Conservation (phyloP, 1,140 invertebrate species). For the Zaprionus inermis region DNA sequence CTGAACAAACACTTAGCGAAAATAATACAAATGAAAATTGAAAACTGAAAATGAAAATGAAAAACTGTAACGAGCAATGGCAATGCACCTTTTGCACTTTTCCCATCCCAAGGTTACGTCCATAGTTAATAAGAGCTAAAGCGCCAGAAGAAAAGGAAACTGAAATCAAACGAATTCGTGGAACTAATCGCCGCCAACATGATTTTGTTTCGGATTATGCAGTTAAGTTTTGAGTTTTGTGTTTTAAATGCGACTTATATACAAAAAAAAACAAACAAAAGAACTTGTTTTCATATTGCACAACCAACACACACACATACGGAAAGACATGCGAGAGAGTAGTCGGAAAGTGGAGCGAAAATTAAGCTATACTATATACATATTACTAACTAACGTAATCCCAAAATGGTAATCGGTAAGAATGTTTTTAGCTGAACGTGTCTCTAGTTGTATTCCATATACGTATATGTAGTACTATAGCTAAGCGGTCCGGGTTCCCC, state of each 20-base stretch:
- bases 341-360: slow-evolving; percentile 6
- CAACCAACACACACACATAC: slow-evolving; percentile 21
- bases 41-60: slow-evolving; percentile 25
- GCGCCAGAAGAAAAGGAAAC: slow-evolving; percentile 60
- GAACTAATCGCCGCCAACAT: slow-evolving; percentile 1
- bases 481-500: slow-evolving; percentile 61
- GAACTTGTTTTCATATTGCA: slow-evolving; percentile 43
- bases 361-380: slow-evolving; percentile 40
- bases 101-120: slow-evolving; percentile 83
- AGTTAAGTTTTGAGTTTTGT: slow-evolving; percentile 16
- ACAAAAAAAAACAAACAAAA: not conserved
- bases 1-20: slow-evolving; percentile 39
- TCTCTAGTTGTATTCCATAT: slow-evolving; percentile 75
- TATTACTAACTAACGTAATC: slow-evolving; percentile 64
- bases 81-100: slow-evolving; percentile 78
- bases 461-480: slow-evolving; percentile 35
- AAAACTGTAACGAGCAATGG: slow-evolving; percentile 59
- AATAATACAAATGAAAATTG: slow-evolving; percentile 1
- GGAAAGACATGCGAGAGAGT: not conserved
- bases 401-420: slow-evolving; percentile 64
- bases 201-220: slow-evolving; percentile 20
- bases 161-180: slow-evolving; percentile 8
- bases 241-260: not conserved
- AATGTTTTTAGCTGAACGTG: slow-evolving; percentile 79
- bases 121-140: slow-evolving; percentile 81